A percentile compares a stretch with the other conserved stretches of the same genome.
These are phyloP conservation scores for Ptychoptera contaminata DNA, from an alignment of 2,888 invertebrate genomes.

Conservation along the genomic window DNA sequence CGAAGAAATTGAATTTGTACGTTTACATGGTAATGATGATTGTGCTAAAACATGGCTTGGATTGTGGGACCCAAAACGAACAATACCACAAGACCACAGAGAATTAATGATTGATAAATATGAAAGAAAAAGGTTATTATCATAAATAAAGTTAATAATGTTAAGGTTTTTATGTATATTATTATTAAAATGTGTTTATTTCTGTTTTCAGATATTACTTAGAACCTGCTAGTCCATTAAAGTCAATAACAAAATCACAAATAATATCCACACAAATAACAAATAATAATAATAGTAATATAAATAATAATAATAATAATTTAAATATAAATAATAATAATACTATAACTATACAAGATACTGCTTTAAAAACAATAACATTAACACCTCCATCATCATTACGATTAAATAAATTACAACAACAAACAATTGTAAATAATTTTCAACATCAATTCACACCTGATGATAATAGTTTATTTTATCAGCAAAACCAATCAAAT, in stretches of 20 bases:
- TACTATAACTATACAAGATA: slow-evolving; percentile 16
- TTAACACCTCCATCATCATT: slow-evolving; percentile 27
- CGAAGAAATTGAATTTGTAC: slow-evolving; percentile 87
- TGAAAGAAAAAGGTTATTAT: slow-evolving; percentile 63
- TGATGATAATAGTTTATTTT: slow-evolving; percentile 9
- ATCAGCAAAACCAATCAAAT: slow-evolving; percentile 4
- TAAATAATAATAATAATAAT: slow-evolving; percentile 6
- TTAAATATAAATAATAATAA: slow-evolving; percentile 4
- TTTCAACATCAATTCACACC: slow-evolving; percentile 6
- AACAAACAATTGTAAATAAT: slow-evolving; percentile 15
- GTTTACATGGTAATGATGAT: slow-evolving; percentile 81
- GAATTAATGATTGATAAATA: slow-evolving; percentile 93
- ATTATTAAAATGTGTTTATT: neutral
- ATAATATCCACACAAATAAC: slow-evolving; percentile 18
- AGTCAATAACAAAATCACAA: slow-evolving; percentile 25
- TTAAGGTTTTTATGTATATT: neutral
- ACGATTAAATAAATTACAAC: slow-evolving; percentile 14
- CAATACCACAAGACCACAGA: slow-evolving; percentile 79
- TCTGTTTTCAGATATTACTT: slow-evolving; percentile 19
- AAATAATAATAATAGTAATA: slow-evolving; percentile 7
- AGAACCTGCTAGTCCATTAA: slow-evolving; percentile 32
- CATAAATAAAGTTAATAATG: neutral
- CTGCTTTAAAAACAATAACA: slow-evolving; percentile 23
- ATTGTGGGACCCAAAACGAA: slow-evolving; percentile 64
- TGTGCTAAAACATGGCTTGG: slow-evolving; percentile 90